Evolutionary conservation across 2,888 invertebrate genomes (phyloP).

Genomic region (Lobophora halterata): DNA sequence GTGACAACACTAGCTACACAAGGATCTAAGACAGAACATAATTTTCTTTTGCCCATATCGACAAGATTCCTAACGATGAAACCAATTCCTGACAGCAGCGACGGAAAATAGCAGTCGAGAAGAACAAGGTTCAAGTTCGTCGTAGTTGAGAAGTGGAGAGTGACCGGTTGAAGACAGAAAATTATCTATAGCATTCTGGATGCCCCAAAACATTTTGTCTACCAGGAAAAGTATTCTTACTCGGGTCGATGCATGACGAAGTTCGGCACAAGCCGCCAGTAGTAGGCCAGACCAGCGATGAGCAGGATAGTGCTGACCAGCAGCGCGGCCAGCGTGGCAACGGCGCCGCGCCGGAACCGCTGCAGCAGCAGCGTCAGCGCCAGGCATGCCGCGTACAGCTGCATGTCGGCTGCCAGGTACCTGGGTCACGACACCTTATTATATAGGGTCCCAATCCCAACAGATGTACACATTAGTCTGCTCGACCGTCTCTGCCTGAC

Average conservation of each 20-base stretch:
- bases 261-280: constrained; percentile 60
- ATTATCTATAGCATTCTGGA: too few species aligned
- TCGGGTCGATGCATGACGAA: constrained; percentile 66
- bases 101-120: too few species aligned
- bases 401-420: constrained; percentile 75
- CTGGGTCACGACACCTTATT: too few species aligned
- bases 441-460: too few species aligned
- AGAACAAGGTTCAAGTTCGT: too few species aligned
- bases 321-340: constrained; percentile 42
- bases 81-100: too few species aligned
- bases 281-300: constrained; percentile 52
- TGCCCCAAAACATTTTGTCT: too few species aligned
- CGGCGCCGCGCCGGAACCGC: constrained; percentile 50
- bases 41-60: neutral
- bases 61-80: too few species aligned
- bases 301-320: constrained; percentile 40
- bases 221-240: constrained; percentile 37
- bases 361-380: constrained; percentile 53
- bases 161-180: too few species aligned
- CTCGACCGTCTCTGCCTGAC: too few species aligned
- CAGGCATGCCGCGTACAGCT: constrained; percentile 60
- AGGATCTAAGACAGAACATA: neutral
- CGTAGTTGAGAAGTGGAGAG: too few species aligned
- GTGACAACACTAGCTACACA: neutral
- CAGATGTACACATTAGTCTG: too few species aligned